Evolutionary conservation across 2,113 vertebrate genomes (phyloP), one percentile per base, ranked within the genome.

Genomic region (Ameiurus melas): DNA sequence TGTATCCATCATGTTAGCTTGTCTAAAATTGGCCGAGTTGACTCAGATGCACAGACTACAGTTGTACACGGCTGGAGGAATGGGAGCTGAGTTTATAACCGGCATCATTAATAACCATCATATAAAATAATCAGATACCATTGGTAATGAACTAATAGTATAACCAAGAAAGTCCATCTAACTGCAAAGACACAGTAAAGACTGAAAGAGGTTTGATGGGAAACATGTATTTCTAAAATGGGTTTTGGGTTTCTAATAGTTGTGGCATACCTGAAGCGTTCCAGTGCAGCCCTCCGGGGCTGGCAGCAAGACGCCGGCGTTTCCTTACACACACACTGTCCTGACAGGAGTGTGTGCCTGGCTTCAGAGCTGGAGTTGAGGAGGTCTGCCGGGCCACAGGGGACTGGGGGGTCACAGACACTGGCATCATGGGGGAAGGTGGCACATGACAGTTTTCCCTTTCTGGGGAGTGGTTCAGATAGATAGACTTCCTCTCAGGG

Each of bases 221-320:
- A 55, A 33, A 33, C 25, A 30, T 19, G 20, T 4, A 58, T 58
- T 64, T 84, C 64, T 83, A 5, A 47, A 71, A 85, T 58, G 47
- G 14, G 43, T 51, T 51, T 9, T 51, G 47, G 47, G 47, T 51
- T 51, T 51, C 47, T 51, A 51, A 86, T 73, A 14, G 53, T 60
- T 43, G 16, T 27, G 71, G 47, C 84, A 80, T 93, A 97, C 96
- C 96, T 96, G 95, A 86, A 58, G 94, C 93, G 66, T 91, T 94
- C 95, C 95, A 96, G 89, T 95, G 96, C 87, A 96, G 94, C 47
- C 96, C 96, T 77, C 96, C 95, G 0, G 96, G 96, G 85, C 95
- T 95, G 87, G 95, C 93, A 0, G 95, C 95, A 4, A 97, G 93
- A 10, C 95, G 95, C 30, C 94, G 92, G 0, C 93, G 92, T 83